Evolutionary conservation across 1,140 invertebrate genomes (phyloP).

Genomic region (Melanaphis sacchari): DNA sequence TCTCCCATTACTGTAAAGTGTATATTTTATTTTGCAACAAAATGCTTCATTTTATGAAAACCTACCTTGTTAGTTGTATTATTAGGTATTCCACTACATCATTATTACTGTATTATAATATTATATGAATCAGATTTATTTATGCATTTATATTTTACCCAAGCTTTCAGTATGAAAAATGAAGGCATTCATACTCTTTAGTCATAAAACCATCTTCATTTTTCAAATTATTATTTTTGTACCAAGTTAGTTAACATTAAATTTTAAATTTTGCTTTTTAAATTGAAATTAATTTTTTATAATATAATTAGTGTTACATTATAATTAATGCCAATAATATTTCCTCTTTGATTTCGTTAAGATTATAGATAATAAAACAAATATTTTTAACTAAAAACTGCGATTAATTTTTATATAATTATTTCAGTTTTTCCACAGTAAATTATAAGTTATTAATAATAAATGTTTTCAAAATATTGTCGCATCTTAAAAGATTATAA

Average conservation of each 20-base stretch:
- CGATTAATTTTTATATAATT: too few species aligned
- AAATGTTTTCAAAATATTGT: background rate
- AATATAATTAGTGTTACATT: background rate
- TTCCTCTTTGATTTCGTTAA: background rate
- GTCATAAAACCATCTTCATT: background rate
- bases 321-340: background rate
- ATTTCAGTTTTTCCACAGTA: background rate
- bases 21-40: background rate
- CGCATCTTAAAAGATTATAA: background rate
- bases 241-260: background rate
- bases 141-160: background rate
- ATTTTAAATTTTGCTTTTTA: background rate
- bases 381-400: background rate
- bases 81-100: background rate
- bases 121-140: background rate
- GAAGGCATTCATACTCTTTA: background rate
- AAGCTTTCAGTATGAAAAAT: background rate
- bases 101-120: background rate
- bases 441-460: background rate
- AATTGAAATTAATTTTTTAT: background rate
- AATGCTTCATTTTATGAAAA: background rate
- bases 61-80: background rate
- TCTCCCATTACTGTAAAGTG: constrained; percentile 12
- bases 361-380: too few species aligned
- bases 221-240: background rate